Conservation (phyloP, 2,113 vertebrate species). For the Piaya cayana region DNA sequence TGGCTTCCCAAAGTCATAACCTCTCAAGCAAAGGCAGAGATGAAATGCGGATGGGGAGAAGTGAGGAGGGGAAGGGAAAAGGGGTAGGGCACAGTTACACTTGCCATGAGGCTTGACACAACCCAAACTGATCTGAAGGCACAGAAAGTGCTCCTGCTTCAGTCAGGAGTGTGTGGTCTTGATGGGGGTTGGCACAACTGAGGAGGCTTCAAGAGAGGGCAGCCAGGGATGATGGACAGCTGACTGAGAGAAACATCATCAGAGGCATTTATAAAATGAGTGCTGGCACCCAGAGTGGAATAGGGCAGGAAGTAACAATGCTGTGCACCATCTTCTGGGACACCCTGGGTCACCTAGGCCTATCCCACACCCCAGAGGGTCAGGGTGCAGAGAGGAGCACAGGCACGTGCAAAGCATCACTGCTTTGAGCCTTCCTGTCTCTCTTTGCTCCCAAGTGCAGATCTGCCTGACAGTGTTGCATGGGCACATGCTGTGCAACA, state of each 20-base stretch:
- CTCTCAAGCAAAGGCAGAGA: not conserved
- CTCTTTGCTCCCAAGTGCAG: not conserved
- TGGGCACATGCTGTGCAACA: fast-evolving
- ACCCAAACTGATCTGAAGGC: not conserved
- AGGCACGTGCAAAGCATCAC: not conserved
- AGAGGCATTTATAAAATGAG: not conserved
- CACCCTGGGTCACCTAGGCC: not conserved
- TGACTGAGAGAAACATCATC: not conserved
- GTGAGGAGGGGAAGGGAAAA: not conserved
- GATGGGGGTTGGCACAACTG: fast-evolving
- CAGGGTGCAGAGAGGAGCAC: not conserved
- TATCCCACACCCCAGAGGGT: not conserved
- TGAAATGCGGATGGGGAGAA: not conserved
- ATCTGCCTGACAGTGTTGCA: not conserved
- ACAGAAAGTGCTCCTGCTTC: fast-evolving
- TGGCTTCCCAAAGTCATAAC: not conserved
- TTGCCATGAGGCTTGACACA: not conserved
- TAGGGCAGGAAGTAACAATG: fast-evolving
- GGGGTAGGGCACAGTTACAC: not conserved
- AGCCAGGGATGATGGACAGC: not conserved
- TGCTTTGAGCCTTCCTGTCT: not conserved
- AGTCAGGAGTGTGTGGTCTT: not conserved
- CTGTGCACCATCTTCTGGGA: not conserved
- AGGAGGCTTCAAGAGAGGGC: not conserved
- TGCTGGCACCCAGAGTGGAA: not conserved